Evolutionary conservation across 2,888 invertebrate genomes (phyloP).

Genomic region (Andrena dorsata): DNA sequence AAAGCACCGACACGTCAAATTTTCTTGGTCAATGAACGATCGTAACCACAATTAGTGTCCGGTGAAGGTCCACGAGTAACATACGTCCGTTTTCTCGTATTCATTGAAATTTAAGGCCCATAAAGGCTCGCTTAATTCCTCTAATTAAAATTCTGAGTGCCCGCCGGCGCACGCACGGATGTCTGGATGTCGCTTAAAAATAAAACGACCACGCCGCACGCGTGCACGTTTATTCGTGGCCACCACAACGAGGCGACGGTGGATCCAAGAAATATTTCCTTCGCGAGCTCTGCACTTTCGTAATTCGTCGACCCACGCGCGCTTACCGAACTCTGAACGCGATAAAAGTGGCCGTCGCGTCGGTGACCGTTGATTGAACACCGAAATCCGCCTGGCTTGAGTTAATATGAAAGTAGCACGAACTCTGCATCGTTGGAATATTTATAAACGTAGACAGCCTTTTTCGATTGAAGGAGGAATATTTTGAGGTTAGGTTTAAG

Average conservation of each 20-base stretch:
- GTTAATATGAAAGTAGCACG: neutral
- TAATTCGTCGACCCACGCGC: neutral
- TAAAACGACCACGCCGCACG: conserved; percentile 40
- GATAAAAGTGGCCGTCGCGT: neutral
- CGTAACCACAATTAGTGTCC: conserved; percentile 82
- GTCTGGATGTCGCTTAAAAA: conserved; percentile 60
- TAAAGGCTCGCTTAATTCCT: conserved; percentile 78
- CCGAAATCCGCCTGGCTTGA: neutral
- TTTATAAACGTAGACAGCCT: neutral
- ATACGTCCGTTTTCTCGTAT: conserved; percentile 69
- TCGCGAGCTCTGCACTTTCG: conserved; percentile 15
- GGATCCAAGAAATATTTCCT: conserved; percentile 41
- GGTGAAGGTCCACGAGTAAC: conserved; percentile 62
- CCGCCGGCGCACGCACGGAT: conserved; percentile 49
- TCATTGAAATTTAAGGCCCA: conserved; percentile 79
- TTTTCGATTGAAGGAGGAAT: neutral
- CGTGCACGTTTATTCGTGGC: conserved; percentile 48
- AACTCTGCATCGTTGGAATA: neutral
- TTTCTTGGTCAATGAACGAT: conserved; percentile 68
- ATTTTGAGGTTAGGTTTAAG: neutral
- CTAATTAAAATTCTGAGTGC: conserved; percentile 81
- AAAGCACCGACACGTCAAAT: conserved; percentile 17
- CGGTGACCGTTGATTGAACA: neutral
- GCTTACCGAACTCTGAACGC: neutral
- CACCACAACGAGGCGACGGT: conserved; percentile 24